These are phyloP conservation scores for Drosophila micromelanica DNA, from an alignment of 1,140 invertebrate genomes.

Conservation along the genomic window DNA sequence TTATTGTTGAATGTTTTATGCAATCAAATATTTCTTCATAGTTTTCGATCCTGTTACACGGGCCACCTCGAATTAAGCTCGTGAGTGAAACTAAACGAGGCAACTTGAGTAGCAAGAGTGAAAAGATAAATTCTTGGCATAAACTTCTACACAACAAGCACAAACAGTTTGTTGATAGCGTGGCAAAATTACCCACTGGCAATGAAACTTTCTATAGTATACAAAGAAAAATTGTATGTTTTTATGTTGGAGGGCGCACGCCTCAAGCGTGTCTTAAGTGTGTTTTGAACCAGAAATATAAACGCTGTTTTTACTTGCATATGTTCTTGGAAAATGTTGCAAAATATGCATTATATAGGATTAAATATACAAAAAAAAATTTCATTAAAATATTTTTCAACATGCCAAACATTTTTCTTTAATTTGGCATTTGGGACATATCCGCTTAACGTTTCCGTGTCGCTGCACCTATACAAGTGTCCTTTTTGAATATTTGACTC, in stretches of 20 bases:
- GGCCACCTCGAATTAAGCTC: constrained; percentile 30
- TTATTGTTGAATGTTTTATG: constrained; percentile 13
- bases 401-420: not conserved
- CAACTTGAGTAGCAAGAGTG: constrained; percentile 32
- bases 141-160: constrained; percentile 35
- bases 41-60: not conserved
- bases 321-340: too few species aligned
- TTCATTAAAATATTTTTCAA: too few species aligned
- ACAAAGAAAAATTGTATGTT: not conserved
- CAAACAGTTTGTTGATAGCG: not conserved
- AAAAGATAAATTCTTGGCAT: constrained; percentile 32
- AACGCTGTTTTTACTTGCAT: too few species aligned
- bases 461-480: constrained; percentile 7
- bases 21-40: not conserved
- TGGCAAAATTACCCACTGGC: constrained; percentile 2
- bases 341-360: too few species aligned
- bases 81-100: constrained; percentile 27
- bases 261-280: not conserved
- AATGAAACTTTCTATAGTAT: not conserved
- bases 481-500: not conserved
- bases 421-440: constrained; percentile 1
- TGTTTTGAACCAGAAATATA: not conserved
- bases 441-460: constrained; percentile 1
- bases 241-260: not conserved
- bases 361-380: too few species aligned